Conservation (phyloP, 2,113 vertebrate genomes). For the Vimba vimba region DNA sequence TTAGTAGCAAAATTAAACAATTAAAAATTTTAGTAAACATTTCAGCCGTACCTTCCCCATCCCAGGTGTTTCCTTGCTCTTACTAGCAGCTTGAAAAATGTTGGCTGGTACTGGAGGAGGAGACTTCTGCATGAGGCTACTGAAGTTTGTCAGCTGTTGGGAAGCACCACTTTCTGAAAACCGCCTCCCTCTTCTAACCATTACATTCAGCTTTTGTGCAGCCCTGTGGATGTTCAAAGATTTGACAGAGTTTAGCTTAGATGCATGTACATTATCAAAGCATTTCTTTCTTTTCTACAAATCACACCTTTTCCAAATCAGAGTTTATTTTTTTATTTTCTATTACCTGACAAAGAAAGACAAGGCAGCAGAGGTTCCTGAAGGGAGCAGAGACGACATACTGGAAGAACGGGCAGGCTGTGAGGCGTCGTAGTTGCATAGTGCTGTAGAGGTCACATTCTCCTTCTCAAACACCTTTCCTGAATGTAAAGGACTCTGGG, state of each 20-base stretch:
- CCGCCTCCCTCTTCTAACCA: slow-evolving; percentile 87
- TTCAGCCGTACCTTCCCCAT: slow-evolving; percentile 81
- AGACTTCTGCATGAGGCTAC: slow-evolving; percentile 79
- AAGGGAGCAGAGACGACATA: slow-evolving; percentile 74
- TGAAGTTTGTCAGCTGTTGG: slow-evolving; percentile 84
- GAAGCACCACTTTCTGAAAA: slow-evolving; percentile 74
- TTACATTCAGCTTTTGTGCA: slow-evolving; percentile 87
- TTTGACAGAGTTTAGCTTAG: background rate
- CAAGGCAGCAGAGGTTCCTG: slow-evolving; percentile 83
- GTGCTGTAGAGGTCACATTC: slow-evolving; percentile 36
- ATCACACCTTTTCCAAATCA: background rate
- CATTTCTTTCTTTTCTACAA: background rate
- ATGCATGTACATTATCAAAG: background rate
- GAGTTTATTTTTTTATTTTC: background rate
- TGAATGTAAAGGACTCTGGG: slow-evolving; percentile 24
- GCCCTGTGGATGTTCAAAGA: slow-evolving; percentile 72
- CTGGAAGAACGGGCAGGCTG: slow-evolving; percentile 72
- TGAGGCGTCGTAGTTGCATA: slow-evolving; percentile 71
- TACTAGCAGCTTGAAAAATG: slow-evolving; percentile 80
- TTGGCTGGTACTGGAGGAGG: slow-evolving; percentile 83
- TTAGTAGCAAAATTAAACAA: background rate
- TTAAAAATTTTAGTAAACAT: background rate
- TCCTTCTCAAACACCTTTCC: slow-evolving; percentile 39
- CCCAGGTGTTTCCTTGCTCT: slow-evolving; percentile 84
- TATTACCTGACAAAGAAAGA: slow-evolving; percentile 88